A percentile compares a stretch with the other conserved stretches of the same genome.
phyloP scores from a whole-genome alignment of 2,888 invertebrate genomes.

The Polyommatus icarus region DNA sequence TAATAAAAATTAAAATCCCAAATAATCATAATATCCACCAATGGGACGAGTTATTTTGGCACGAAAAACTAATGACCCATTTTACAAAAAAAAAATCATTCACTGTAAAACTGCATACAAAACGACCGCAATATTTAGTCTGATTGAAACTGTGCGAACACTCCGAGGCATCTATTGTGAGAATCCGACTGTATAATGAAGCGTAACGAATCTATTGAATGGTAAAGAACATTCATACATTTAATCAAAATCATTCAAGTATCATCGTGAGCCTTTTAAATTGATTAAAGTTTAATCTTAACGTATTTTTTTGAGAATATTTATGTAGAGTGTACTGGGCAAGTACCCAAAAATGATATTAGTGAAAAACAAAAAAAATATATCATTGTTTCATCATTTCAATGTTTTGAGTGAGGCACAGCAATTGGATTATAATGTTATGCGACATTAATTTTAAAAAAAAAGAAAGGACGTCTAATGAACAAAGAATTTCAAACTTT shows the following conservation, averaged over 20 bases:
- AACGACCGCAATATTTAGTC: background rate
- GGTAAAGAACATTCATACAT: constrained; percentile 8
- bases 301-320: no score
- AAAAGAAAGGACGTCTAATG: no score
- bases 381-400: no score
- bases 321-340: no score
- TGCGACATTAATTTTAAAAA: no score
- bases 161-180: constrained; percentile 22
- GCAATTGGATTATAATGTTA: no score
- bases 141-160: constrained; percentile 25
- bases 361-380: no score
- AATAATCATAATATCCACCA: background rate
- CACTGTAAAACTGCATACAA: background rate
- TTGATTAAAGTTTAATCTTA: background rate
- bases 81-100: background rate
- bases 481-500: no score
- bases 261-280: background rate
- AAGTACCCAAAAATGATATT: no score
- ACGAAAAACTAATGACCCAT: background rate
- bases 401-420: no score
- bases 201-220: constrained; percentile 27
- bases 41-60: background rate
- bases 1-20: background rate
- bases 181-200: constrained; percentile 23
- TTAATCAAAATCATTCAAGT: background rate